phyloP scores from a whole-genome alignment of 2,888 invertebrate species.

The Xestia c-nigrum region DNA sequence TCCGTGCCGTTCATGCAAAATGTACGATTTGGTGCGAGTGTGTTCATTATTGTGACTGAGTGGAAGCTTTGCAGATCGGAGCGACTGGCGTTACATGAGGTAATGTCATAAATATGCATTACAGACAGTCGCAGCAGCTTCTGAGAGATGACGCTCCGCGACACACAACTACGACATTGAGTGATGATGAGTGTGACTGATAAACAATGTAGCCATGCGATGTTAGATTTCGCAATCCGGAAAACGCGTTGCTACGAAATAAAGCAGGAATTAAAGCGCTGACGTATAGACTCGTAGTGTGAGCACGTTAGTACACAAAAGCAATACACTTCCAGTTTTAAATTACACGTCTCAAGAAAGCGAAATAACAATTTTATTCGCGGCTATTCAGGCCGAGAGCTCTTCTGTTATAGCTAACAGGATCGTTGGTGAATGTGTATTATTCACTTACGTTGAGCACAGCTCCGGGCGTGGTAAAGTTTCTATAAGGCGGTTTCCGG shows the following conservation, averaged over 20 bases:
- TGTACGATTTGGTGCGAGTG: constrained; percentile 31
- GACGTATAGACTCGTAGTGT: constrained; percentile 5
- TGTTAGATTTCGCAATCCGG: not conserved
- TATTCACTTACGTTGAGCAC: constrained; percentile 93
- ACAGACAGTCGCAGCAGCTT: constrained; percentile 31
- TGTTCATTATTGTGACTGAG: constrained; percentile 59
- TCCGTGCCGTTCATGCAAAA: constrained; percentile 51
- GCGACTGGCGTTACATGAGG: constrained; percentile 40
- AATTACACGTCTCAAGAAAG: constrained; percentile 48
- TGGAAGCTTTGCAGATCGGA: constrained; percentile 52
- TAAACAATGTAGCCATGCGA: not conserved
- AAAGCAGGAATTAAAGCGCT: constrained; percentile 18
- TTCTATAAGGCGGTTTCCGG: constrained; percentile 93
- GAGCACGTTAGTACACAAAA: constrained; percentile 38
- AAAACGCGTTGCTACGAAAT: not conserved
- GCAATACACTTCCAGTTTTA: constrained; percentile 45
- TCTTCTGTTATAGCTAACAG: constrained; percentile 37
- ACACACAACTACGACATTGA: constrained; percentile 41
- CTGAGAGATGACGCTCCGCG: constrained; percentile 19
- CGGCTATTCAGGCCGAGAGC: constrained; percentile 47
- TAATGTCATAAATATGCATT: constrained; percentile 66
- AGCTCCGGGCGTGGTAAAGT: constrained; percentile 93
- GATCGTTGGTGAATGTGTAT: constrained; percentile 49
- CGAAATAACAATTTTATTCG: constrained; percentile 51
- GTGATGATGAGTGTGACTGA: constrained; percentile 27